Conservation (phyloP, 2,888 invertebrate genomes). For the Lithophane semibrunnea region DNA sequence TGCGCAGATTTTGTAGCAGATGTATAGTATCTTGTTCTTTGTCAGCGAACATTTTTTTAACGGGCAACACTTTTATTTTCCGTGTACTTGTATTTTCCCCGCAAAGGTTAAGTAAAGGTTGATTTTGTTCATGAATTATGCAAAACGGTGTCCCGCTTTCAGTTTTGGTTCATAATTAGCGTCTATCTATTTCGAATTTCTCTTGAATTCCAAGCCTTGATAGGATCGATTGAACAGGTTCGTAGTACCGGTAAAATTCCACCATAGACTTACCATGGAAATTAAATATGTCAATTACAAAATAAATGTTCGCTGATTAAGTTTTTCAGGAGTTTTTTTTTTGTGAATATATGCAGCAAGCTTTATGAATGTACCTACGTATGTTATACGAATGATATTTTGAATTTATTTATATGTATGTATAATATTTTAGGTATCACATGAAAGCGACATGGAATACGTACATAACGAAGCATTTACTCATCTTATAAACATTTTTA, state of each 20-base stretch:
- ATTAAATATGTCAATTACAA: slow-evolving; percentile 26
- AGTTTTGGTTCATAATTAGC: slow-evolving; percentile 49
- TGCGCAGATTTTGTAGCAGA: slow-evolving; percentile 70
- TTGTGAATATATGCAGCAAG: slow-evolving; percentile 80
- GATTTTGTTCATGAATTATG: slow-evolving; percentile 43
- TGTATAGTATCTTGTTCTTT: slow-evolving; percentile 60
- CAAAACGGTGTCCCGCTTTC: slow-evolving; percentile 36
- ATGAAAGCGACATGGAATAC: slow-evolving; percentile 80
- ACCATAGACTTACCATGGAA: slow-evolving; percentile 34
- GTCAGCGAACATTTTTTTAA: slow-evolving; percentile 65
- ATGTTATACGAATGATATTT: slow-evolving; percentile 80
- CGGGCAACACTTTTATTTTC: slow-evolving; percentile 11
- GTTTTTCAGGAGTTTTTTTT: slow-evolving; percentile 67
- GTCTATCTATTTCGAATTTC: slow-evolving; percentile 51
- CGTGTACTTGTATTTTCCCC: neutral
- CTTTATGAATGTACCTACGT: slow-evolving; percentile 84
- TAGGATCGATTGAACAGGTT: slow-evolving; percentile 40
- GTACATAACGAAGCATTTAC: slow-evolving; percentile 79
- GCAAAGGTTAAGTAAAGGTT: slow-evolving; percentile 26
- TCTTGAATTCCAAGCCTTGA: slow-evolving; percentile 39
- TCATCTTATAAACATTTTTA: slow-evolving; percentile 70
- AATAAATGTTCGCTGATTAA: slow-evolving; percentile 74
- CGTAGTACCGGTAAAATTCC: slow-evolving; percentile 15
- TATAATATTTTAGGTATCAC: slow-evolving; percentile 76
- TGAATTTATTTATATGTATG: slow-evolving; percentile 84